A percentile compares a stretch with the other conserved stretches of the same genome.
phyloP scores from a whole-genome alignment of 1,140 invertebrate genomes.

The Conus betulinus region DNA sequence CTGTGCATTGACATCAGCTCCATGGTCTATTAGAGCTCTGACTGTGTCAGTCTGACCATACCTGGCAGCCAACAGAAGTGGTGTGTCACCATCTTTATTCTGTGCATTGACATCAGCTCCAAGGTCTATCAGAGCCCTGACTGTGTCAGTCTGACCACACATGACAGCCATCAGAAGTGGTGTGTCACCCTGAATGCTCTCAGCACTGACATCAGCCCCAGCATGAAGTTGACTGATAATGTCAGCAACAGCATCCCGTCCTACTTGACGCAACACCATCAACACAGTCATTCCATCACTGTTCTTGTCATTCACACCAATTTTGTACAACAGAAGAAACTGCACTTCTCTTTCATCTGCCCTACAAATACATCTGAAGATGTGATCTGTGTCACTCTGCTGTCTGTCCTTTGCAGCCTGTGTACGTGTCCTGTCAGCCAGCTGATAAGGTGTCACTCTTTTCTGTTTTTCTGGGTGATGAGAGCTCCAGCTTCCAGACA shows the following conservation, averaged over 20 bases:
- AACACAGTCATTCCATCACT: neutral
- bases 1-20: too few species aligned
- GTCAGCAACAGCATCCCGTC: neutral
- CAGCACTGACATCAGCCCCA: neutral
- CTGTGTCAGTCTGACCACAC: too few species aligned
- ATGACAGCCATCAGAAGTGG: too few species aligned
- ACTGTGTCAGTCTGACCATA: too few species aligned
- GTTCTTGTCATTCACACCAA: neutral
- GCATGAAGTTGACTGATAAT: neutral
- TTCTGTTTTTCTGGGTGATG: neutral
- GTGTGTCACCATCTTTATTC: too few species aligned
- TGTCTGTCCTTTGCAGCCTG: neutral
- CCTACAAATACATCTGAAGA: neutral
- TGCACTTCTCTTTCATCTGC: neutral
- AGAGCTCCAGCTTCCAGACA: constrained; percentile 6
- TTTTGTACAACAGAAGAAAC: neutral
- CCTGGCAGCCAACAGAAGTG: too few species aligned
- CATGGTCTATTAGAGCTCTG: too few species aligned
- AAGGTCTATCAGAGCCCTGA: too few species aligned
- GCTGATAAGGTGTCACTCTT: neutral
- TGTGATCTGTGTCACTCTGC: neutral
- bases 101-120: too few species aligned
- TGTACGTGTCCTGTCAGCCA: neutral
- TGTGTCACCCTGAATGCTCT: too few species aligned
- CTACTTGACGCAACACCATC: neutral